Base-by-base conservation (phyloP, 2,888 invertebrate genomes). In the Sinodicranocentrus sp. region DNA sequence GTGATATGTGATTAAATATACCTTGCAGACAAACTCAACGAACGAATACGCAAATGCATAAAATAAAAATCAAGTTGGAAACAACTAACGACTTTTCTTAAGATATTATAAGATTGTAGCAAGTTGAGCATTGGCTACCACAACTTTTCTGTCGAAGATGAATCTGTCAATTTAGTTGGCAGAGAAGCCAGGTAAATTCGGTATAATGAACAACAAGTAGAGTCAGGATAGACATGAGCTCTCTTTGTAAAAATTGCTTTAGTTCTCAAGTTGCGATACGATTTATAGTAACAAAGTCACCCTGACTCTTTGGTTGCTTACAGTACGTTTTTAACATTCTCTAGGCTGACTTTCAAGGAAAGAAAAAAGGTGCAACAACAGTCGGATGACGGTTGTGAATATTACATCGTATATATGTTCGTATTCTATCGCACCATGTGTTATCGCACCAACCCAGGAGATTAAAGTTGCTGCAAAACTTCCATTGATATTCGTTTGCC, bases 161-260 rank as follows among this genome's bases (percentile, higher is more conserved):
- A 52, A 19, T 57, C 25, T 48, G 33, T 44, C 67, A 67, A 48
- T 26, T 13, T 25, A 19, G n/a, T 33, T 28, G 0, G 28, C 65
- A n/a, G 19, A 57, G 25, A 21, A 19, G 33, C 57, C 48, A 26
- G 57, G 43, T 39, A 28, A 59, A 33, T 33, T 33, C 33, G 33
- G 33, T 28, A 28, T 33, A 71, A 59, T 39, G 23, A 71, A 71
- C 48, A 48, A 48, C 57, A 71, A 57, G 39, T 71, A n/a, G 23
- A 71, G 57, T 43, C 21, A 57, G 52, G 57, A 13, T 17, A 0
- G n/a, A n/a, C 33, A 26, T 57, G 57, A 43, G 57, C 21, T 71
- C 21, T 2, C n/a, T n/a, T n/a, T 2, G 48, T n/a, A n/a, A n/a
- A 48, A 33, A 48, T 48, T 48, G 48, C 10, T 39, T 57, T 57